These are phyloP conservation scores for Mus spretus DNA, from an alignment of 2,797 vertebrate genomes.

Conservation along the genomic window DNA sequence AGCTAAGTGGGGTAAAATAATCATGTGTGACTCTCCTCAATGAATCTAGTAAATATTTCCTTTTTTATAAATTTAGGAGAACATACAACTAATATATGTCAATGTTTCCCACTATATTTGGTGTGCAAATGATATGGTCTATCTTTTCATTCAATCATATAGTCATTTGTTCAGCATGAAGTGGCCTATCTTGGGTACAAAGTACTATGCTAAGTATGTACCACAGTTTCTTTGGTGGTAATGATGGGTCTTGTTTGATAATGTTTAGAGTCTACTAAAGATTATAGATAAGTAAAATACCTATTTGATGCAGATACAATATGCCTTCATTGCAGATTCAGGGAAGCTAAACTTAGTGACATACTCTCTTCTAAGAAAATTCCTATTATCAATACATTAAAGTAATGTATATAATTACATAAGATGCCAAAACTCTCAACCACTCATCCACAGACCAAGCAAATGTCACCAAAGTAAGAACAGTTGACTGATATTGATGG, in stretches of 20 bases:
- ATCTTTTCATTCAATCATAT: neutral
- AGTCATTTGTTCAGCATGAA: neutral
- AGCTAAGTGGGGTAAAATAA: neutral
- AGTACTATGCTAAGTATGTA: neutral
- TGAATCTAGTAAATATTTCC: neutral
- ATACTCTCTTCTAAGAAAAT: conserved; percentile 55
- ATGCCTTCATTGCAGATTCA: neutral
- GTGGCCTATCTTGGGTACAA: neutral
- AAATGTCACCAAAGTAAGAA: conserved; percentile 42
- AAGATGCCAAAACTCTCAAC: conserved; percentile 24
- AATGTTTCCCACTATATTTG: neutral
- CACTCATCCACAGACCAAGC: conserved; percentile 46
- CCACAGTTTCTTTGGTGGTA: neutral
- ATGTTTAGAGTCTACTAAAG: neutral
- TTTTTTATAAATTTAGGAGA: neutral
- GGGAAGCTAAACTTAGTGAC: conserved; percentile 45
- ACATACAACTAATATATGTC: neutral
- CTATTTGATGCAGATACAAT: conserved; percentile 36
- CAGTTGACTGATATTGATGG: conserved; percentile 32
- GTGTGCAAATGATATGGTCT: neutral
- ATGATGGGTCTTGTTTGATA: neutral
- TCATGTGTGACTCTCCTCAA: neutral
- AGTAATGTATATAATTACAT: conserved; percentile 49
- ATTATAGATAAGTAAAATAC: conserved; percentile 28
- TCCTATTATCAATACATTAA: conserved; percentile 23